A percentile compares a stretch with the other conserved stretches of the same genome.
Conservation (phyloP, 2,797 vertebrate genomes). For the Malurus leucopterus region DNA sequence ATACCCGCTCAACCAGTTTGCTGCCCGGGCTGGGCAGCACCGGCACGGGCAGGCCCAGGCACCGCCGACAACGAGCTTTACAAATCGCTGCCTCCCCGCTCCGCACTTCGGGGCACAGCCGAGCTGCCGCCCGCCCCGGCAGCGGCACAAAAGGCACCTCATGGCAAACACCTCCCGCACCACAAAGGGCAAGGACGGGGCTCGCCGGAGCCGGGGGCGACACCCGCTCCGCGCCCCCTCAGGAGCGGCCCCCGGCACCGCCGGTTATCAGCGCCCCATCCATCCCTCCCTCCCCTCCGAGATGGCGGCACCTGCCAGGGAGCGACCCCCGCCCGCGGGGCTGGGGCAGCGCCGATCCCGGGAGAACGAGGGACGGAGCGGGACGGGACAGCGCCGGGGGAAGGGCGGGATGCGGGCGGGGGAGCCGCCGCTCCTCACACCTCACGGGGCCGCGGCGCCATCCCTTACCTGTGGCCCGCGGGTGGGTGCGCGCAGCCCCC, state of each 20-base stretch:
- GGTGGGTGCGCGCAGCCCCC: constrained; percentile 24
- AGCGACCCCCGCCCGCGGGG: background rate
- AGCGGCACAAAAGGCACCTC: background rate
- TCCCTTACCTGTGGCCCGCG: constrained; percentile 57
- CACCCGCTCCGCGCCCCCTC: background rate
- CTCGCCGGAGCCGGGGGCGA: background rate
- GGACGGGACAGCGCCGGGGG: background rate
- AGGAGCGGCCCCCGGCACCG: background rate
- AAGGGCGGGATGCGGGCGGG: background rate
- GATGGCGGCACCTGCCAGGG: background rate
- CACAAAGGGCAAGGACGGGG: background rate
- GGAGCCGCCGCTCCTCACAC: background rate
- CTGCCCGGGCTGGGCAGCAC: background rate
- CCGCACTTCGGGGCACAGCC: background rate
- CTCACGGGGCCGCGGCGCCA: background rate
- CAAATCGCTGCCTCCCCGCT: background rate
- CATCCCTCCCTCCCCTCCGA: background rate
- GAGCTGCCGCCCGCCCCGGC: background rate
- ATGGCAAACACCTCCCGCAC: background rate
- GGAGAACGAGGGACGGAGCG: background rate
- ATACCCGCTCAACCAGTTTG: constrained; percentile 49
- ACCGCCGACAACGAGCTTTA: background rate
- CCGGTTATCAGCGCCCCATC: background rate
- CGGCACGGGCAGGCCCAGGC: constrained; percentile 30
- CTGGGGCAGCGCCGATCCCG: background rate